Conservation (phyloP, 2,797 vertebrate genomes). For the Xiphophorus birchmanni region DNA sequence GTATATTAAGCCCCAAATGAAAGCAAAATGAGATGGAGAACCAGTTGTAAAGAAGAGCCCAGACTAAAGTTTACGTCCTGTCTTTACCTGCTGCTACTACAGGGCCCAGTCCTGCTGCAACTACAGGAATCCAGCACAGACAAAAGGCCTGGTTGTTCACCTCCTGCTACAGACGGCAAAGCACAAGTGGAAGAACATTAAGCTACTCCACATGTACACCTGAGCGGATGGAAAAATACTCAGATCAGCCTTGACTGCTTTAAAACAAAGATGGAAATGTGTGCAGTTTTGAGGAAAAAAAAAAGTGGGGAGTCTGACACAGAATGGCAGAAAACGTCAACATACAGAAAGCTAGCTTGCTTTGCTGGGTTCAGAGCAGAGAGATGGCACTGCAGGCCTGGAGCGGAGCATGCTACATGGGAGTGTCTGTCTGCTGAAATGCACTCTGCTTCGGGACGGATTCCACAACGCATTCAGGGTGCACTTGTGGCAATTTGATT, state of each 20-base stretch:
- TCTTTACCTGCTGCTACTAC: constrained; percentile 53
- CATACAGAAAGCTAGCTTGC: constrained; percentile 47
- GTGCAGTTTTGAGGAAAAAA: constrained; percentile 16
- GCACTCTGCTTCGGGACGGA: constrained; percentile 58
- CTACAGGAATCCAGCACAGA: constrained; percentile 56
- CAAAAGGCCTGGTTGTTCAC: constrained; percentile 50
- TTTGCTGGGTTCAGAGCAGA: constrained; percentile 40
- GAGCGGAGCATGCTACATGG: constrained; percentile 72
- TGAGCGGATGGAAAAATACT: constrained; percentile 31
- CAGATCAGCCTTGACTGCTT: constrained; percentile 25
- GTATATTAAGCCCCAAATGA: constrained; percentile 16
- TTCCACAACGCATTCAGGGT: constrained; percentile 36
- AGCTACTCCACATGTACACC: constrained; percentile 29
- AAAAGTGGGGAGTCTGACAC: constrained; percentile 54
- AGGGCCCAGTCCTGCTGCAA: constrained; percentile 45
- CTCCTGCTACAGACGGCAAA: constrained; percentile 40
- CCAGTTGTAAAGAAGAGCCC: constrained; percentile 20
- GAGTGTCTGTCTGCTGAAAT: constrained; percentile 76
- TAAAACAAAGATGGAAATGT: constrained; percentile 31
- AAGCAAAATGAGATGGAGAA: constrained; percentile 21
- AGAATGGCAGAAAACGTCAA: constrained; percentile 60
- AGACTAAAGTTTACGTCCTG: constrained; percentile 70
- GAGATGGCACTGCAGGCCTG: constrained; percentile 59
- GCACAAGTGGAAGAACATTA: constrained; percentile 1
- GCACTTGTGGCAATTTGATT: constrained; percentile 48